phyloP scores from a whole-genome alignment of 2,797 vertebrate genomes.

The Gila robusta region DNA sequence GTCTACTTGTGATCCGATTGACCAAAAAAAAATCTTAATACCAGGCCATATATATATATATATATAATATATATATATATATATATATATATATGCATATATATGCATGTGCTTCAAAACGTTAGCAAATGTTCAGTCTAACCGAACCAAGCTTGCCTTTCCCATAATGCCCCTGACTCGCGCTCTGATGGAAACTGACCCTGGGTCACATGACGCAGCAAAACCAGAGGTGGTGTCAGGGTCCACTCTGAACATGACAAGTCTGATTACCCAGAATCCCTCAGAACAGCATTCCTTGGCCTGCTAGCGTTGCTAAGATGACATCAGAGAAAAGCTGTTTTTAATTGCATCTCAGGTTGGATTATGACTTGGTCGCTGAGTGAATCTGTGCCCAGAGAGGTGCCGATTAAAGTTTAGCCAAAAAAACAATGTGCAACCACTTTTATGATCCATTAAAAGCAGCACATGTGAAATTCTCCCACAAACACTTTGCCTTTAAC shows the following conservation, averaged over 20 bases:
- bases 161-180: neutral
- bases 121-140: too few species aligned
- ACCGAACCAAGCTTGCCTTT: neutral
- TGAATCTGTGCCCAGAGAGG: slow-evolving; percentile 49
- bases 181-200: neutral
- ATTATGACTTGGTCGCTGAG: slow-evolving; percentile 56
- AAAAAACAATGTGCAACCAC: neutral
- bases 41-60: too few species aligned
- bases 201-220: neutral
- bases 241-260: slow-evolving; percentile 2
- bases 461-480: neutral
- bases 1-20: too few species aligned
- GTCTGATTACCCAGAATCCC: slow-evolving; percentile 35
- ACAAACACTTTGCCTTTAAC: neutral
- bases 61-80: too few species aligned
- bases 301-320: slow-evolving; percentile 53
- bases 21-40: too few species aligned
- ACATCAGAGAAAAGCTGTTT: slow-evolving; percentile 61
- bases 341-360: slow-evolving; percentile 59
- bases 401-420: slow-evolving; percentile 55
- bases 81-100: too few species aligned
- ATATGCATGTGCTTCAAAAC: neutral
- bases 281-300: slow-evolving; percentile 38
- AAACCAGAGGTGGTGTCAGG: neutral
- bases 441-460: slow-evolving; percentile 53